Evolutionary conservation across 2,113 vertebrate genomes (phyloP).

Genomic region (Lepisosteus osseus): DNA sequence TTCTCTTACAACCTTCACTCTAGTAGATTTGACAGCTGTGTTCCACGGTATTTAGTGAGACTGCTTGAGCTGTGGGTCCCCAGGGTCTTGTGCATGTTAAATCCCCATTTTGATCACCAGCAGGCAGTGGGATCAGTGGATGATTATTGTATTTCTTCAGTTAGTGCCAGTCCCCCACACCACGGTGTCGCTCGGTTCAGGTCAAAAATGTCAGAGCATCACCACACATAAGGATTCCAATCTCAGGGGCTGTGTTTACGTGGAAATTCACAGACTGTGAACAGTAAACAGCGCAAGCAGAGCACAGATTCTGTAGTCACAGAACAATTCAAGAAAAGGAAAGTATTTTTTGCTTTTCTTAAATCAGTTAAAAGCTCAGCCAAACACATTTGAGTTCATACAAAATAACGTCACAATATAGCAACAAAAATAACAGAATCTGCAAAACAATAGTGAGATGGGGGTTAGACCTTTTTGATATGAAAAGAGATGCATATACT

Average conservation of each 20-base stretch:
- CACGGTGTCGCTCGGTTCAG: background rate
- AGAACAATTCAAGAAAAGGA: too few relatives aligned
- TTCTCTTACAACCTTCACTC: too few relatives aligned
- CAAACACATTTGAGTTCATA: too few relatives aligned
- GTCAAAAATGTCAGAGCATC: background rate
- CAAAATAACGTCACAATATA: too few relatives aligned
- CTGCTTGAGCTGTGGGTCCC: background rate
- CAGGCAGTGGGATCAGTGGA: constrained; percentile 11
- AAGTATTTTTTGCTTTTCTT: too few relatives aligned
- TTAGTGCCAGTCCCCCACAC: background rate
- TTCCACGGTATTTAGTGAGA: background rate
- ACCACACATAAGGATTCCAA: background rate
- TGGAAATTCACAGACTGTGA: background rate
- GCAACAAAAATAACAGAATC: too few relatives aligned
- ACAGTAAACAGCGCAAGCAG: background rate
- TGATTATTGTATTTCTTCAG: constrained; percentile 13
- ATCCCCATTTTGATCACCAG: constrained; percentile 11
- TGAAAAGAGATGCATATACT: too few relatives aligned
- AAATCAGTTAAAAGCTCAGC: too few relatives aligned
- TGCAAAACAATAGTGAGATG: too few relatives aligned
- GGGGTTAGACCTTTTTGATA: too few relatives aligned
- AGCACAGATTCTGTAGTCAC: background rate
- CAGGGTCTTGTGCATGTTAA: background rate
- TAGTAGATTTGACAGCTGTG: background rate
- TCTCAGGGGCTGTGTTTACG: background rate